Base-by-base conservation (phyloP, 2,888 invertebrate genomes). In the Andrena trimmerana region DNA sequence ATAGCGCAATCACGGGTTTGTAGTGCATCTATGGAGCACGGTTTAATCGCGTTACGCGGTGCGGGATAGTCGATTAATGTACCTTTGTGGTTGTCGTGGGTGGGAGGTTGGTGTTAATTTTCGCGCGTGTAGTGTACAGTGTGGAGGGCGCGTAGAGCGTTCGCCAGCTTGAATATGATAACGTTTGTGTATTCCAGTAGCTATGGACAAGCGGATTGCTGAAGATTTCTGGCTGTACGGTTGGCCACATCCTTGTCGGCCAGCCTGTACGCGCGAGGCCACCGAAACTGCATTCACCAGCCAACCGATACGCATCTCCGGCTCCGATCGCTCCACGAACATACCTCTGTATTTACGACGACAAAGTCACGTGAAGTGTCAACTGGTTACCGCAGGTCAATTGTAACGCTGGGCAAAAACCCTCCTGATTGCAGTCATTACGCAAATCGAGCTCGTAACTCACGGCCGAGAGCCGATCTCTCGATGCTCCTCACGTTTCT, bases 371-470 rank as follows among this genome's bases (percentile, higher is more conserved):
- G 16, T 16, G 7, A 69, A 67, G 54, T 57, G 63, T 79, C 70
- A 62, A 69, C 66, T 50, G 4, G 67, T 54, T 76, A 71, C 13
- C 57, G 59, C 62, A 75, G 48, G 72, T 72, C 67, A 62, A 78
- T 83, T 69, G 68, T 59, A 59, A 24, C 50, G 36, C 8, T 36
- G 48, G 2, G 33, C 29, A 70, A 81, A 81, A 78, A 8, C 27
- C 13, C 52, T 20, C 36, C 16, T 42, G 71, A 68, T 78, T 52
- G 78, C 75, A 54, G 67, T 72, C 60, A 80, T 86, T 84, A 84
- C 77, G 81, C 77, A 85, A 82, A 86, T 82, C 59, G 66, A 72
- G 54, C 57, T 67, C 66, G 72, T 80, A 85, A 79, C 72, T 84
- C 81, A 82, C 59, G 68, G 72, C 48, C 62, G 66, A 66, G 66